Evolutionary conservation across 2,888 invertebrate species (phyloP).

Genomic region (Coremacera marginata): DNA sequence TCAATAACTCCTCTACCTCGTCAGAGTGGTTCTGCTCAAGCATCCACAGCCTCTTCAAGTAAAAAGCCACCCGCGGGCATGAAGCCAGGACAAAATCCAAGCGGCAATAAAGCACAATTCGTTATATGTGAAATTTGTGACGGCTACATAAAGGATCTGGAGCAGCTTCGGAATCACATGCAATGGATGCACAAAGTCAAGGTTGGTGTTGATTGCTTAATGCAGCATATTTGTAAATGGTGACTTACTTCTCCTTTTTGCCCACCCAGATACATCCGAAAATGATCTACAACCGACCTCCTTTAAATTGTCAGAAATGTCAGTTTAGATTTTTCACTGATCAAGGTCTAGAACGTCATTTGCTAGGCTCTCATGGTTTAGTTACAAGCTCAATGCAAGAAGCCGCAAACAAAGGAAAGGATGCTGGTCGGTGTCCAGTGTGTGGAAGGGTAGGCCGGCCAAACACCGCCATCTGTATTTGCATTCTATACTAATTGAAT

Average conservation of each 20-base stretch:
- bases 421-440: slow-evolving; percentile 93
- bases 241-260: neutral
- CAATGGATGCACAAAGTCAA: slow-evolving; percentile 98
- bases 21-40: slow-evolving; percentile 67
- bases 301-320: slow-evolving; percentile 95
- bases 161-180: slow-evolving; percentile 95
- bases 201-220: slow-evolving; percentile 52
- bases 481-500: no score
- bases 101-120: slow-evolving; percentile 80
- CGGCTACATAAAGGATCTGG: slow-evolving; percentile 95
- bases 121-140: slow-evolving; percentile 98
- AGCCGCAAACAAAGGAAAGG: slow-evolving; percentile 94
- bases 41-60: slow-evolving; percentile 68
- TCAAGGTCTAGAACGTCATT: slow-evolving; percentile 94
- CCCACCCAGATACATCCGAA: slow-evolving; percentile 83
- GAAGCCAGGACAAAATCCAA: slow-evolving; percentile 70
- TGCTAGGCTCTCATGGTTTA: slow-evolving; percentile 92
- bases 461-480: neutral
- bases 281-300: slow-evolving; percentile 95
- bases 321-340: slow-evolving; percentile 97
- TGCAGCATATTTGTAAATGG: no score
- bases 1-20: slow-evolving; percentile 90
- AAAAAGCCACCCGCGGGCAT: slow-evolving; percentile 68
- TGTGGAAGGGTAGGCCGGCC: slow-evolving; percentile 87
- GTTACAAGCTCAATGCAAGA: slow-evolving; percentile 97